Evolutionary conservation across 2,888 invertebrate genomes (phyloP), one percentile per base, ranked within the genome.

Genomic region (Caenorhabditis drosophilae): DNA sequence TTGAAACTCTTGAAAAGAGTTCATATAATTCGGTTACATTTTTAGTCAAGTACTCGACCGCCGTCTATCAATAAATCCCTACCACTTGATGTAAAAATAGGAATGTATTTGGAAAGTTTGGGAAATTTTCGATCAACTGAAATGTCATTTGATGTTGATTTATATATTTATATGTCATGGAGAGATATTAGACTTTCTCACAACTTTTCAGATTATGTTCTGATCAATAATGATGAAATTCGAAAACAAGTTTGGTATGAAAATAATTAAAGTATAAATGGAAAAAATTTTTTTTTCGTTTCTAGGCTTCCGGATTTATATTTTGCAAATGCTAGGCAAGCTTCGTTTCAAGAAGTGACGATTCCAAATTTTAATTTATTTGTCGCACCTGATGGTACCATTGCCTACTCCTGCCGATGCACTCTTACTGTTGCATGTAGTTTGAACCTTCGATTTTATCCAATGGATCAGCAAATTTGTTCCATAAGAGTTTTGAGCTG

Each of bases 321-420:
- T 58, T 77, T 80, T 56, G 75, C 79, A 20, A 79, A 79, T 57
- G 79, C 79, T 4, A 54, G 76, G 27, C 67, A 73, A 34, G 68
- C 75, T 15, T 50, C 56, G 27, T 70, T 73, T 47, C 75, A 75
- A 58, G 67, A 73, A 22, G 78, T 80, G 7, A 78, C 77, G 0
- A 74, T 78, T 16, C 80, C 82, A 12, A 82, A 82, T 58, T 82
- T 82, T 62, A 78, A 70, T 36, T 49, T 82, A 48, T 81, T 82
- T 61, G 72, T 80, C 2, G 70, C 73, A 6, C 66, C 74, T 16
- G 78, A 79, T 55, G 78, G 78, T 16, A 76, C 75, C 6, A 61
- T 80, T 7, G 79, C 78, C 4, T 80, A 79, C 40, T 80, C 80
- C 0, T 71, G 64, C 36, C 51, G 80, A 50, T 75, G 72, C 36